These are phyloP conservation scores for Choreutis nemorana DNA, from an alignment of 2,888 invertebrate species.

Conservation along the genomic window DNA sequence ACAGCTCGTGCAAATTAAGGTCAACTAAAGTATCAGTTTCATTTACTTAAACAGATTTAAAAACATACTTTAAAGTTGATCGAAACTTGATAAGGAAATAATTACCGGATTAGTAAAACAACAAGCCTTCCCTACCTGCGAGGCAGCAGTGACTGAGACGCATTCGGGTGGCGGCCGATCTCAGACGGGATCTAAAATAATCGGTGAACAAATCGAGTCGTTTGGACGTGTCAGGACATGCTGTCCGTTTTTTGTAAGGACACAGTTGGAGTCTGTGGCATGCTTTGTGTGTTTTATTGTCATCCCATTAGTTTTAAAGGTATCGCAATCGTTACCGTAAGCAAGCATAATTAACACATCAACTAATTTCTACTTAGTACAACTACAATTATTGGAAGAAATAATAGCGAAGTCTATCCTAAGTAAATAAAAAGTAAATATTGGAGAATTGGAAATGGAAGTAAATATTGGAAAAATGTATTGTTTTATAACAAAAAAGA, in stretches of 20 bases:
- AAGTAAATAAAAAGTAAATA: background rate
- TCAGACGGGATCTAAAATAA: conserved; percentile 34
- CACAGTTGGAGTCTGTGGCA: conserved; percentile 44
- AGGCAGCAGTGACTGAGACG: too few species aligned
- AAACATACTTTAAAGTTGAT: too few species aligned
- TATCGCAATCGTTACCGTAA: conserved; percentile 32
- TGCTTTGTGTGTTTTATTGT: conserved; percentile 55
- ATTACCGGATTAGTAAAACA: conserved; percentile 48
- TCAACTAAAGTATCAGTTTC: too few species aligned
- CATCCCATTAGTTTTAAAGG: conserved; percentile 52
- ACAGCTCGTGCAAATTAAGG: too few species aligned
- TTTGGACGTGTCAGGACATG: conserved; percentile 58
- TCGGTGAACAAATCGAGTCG: conserved; percentile 51
- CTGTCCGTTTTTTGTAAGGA: conserved; percentile 40
- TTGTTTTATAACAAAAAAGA: too few species aligned
- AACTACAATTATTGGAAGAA: background rate
- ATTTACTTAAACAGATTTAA: too few species aligned
- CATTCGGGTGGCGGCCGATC: too few species aligned
- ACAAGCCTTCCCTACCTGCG: conserved; percentile 32
- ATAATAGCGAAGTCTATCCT: background rate
- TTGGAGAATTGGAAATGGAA: too few species aligned
- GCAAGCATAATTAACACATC: conserved; percentile 42
- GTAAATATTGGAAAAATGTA: too few species aligned
- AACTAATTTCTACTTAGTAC: conserved; percentile 17
- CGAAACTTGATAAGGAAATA: conserved; percentile 26